Conservation (phyloP, 2,888 invertebrate genomes). For the Autographa pulchrina region DNA sequence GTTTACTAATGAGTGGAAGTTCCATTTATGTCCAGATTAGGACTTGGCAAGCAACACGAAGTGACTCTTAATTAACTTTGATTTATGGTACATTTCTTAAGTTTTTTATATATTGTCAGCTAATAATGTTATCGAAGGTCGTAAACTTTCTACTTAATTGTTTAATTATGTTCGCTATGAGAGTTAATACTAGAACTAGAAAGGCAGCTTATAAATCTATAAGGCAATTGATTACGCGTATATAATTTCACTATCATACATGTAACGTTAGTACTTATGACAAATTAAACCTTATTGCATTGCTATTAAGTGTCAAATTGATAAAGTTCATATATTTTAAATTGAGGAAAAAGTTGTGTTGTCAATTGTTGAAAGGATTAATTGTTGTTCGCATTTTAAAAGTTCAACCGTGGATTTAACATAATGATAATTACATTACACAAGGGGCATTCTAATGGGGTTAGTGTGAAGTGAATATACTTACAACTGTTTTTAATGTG, state of each 20-base stretch:
- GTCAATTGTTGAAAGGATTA: conserved; percentile 25
- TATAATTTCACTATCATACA: conserved; percentile 41
- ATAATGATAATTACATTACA: conserved; percentile 33
- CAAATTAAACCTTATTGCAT: neutral
- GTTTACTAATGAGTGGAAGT: conserved; percentile 61
- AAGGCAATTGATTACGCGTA: conserved; percentile 43
- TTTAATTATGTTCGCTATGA: conserved; percentile 42
- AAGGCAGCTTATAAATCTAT: conserved; percentile 40
- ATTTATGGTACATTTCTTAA: conserved; percentile 51
- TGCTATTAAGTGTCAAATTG: neutral
- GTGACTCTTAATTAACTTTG: conserved; percentile 53
- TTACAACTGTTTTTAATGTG: conserved; percentile 30
- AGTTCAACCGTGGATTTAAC: conserved; percentile 40
- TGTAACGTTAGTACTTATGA: conserved; percentile 15
- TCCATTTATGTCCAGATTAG: conserved; percentile 63
- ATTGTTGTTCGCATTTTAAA: conserved; percentile 34
- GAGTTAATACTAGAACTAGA: conserved; percentile 41
- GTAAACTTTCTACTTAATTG: conserved; percentile 54
- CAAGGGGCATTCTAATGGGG: conserved; percentile 12
- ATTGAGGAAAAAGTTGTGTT: conserved; percentile 37
- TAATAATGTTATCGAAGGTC: conserved; percentile 44
- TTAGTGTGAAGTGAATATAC: conserved; percentile 19
- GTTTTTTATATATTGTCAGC: conserved; percentile 37
- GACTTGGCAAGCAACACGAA: conserved; percentile 61
- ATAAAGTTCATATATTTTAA: neutral